Percentiles rank a stretch among this genome's conserved stretches.
Evolutionary conservation across 2,888 invertebrate genomes (phyloP).

Genomic region (Mylabris sibirica): DNA sequence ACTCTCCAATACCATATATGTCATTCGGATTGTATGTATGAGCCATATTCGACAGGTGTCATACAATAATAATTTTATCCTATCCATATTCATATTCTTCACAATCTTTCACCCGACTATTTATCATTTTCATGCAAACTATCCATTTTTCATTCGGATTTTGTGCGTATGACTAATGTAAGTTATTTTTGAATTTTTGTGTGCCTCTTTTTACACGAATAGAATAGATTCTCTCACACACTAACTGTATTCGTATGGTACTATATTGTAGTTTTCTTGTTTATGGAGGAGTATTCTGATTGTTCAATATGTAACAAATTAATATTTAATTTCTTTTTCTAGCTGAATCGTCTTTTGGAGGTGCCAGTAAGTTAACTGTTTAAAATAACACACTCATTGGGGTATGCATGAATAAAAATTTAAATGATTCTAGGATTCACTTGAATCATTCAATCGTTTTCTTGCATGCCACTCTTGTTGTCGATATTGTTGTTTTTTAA

Average conservation of each 20-base stretch:
- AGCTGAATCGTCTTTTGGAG: constrained; percentile 64
- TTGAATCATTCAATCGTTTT: not conserved
- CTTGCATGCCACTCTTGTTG: constrained; percentile 10
- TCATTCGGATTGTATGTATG: constrained; percentile 1
- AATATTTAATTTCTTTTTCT: constrained; percentile 44
- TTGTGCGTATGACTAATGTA: constrained; percentile 54
- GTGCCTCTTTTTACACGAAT: constrained; percentile 48
- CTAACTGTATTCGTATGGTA: constrained; percentile 25
- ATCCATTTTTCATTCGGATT: constrained; percentile 49
- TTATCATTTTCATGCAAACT: constrained; percentile 54
- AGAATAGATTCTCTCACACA: constrained; percentile 41
- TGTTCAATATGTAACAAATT: not conserved
- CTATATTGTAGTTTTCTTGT: constrained; percentile 19
- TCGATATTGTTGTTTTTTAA: constrained; percentile 1
- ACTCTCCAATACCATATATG: not conserved
- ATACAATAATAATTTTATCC: constrained; percentile 20
- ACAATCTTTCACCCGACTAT: constrained; percentile 32
- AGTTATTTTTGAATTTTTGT: constrained; percentile 55
- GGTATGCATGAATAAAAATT: constrained; percentile 13
- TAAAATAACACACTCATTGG: constrained; percentile 13
- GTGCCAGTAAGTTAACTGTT: constrained; percentile 66
- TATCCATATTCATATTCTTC: constrained; percentile 21
- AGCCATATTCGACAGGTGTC: constrained; percentile 4
- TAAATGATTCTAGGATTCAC: not conserved
- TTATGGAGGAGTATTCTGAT: not conserved